Base-by-base conservation (phyloP, 2,797 vertebrate genomes). In the Etheostoma nigrum region DNA sequence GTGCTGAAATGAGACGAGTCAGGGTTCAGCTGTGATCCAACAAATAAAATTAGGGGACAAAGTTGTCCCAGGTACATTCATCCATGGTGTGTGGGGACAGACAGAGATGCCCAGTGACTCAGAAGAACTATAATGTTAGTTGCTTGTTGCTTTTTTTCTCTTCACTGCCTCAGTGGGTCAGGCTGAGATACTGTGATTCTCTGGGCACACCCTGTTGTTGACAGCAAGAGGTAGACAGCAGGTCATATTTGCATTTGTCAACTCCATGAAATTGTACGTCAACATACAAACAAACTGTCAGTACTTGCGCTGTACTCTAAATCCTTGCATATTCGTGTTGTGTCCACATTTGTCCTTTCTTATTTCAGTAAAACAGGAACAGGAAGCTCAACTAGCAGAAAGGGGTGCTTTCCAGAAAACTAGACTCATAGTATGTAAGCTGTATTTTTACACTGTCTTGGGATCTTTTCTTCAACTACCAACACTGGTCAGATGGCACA, bases 401-500 rank as follows among this genome's bases (percentile, higher is more conserved):
- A 84, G 81, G 2, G 16, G 70, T 82, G 81, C 76, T 89, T 84
- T 80, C 36, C 57, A 76, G 30, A 64, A 79, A 79, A 69, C 51
- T 54, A 79, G 68, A 74, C 67, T 72, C 23, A n/a, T 62, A 70
- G 11, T 51, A 54, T 74, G 67, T 84, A 72, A 81, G 30, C 72
- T 74, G 36, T 82, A 58, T 73, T 42, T 75, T 76, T 74, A 84
- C 80, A 81, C 57, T 66, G 67, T 71, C 44, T 82, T 54, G 21
- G 49, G 25, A 14, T 78, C 49, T 78, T 55, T 84, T 88, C 62
- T 85, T 86, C 64, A 90, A 69, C 71, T 76, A 86, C 81, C 88
- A 88, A 90, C 90, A 93, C 93, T 94, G 90, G 89, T 91, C 91
- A 86, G 81, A 82, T 91, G 88, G 85, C 88, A 86, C 76, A 84